Evolutionary conservation across 2,797 vertebrate species (phyloP), one percentile per base, ranked within the genome.

Genomic region (Sardinella longiceps): DNA sequence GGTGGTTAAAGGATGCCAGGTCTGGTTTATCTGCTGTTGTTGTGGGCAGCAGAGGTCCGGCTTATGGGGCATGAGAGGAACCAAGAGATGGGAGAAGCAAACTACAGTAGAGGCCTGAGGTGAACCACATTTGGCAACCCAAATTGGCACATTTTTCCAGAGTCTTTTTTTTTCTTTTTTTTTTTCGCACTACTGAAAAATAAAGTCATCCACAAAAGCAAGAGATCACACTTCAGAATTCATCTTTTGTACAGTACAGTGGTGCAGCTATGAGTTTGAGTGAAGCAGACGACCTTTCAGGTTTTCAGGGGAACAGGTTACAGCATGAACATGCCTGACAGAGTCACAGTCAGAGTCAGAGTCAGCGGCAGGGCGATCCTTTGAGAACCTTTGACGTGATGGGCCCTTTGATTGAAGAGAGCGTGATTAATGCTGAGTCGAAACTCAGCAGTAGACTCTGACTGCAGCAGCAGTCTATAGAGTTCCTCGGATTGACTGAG

Each of bases 331-430:
- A 9, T 10, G 37, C 33, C 37, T 77, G 70, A 48, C 46, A 48
- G 46, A 77, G 70, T 77, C 70, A 77, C n/a, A n/a, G n/a, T n/a
- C n/a, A n/a, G n/a, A n/a, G n/a, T n/a, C n/a, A n/a, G n/a, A n/a
- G n/a, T n/a, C n/a, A n/a, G n/a, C n/a, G n/a, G n/a, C n/a, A n/a
- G n/a, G n/a, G 70, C 70, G 6, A 77, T 77, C 70, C 43, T 77
- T 77, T 39, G 37, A 77, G 70, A 43, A 77, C 43, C 18, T 33
- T 77, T 39, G 70, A 77, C 70, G 23, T 39, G 70, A 43, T 39
- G 70, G 37, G 70, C 43, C 70, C 70, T 77, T 77, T 77, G 70
- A 77, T 77, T 77, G 70, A 77, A 43, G 70, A 77, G 70, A 77
- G 20, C 70, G 15, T 77, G 70, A 77, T 77, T 77, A 77, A 77